Evolutionary conservation across 1,140 invertebrate species (phyloP), one percentile per base, ranked within the genome.

Genomic region (Choristoneura fumiferana): DNA sequence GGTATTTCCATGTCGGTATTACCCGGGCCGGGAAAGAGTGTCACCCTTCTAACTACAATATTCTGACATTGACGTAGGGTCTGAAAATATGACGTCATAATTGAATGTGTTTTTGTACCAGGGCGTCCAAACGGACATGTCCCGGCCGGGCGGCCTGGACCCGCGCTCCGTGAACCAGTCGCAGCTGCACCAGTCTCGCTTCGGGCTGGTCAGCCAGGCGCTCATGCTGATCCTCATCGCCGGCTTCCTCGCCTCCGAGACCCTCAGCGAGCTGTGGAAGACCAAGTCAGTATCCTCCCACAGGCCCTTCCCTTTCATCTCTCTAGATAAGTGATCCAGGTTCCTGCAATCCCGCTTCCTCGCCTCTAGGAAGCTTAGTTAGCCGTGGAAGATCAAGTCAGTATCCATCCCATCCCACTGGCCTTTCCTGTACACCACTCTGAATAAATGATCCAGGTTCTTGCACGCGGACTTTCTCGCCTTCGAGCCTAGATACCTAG

Each of bases 241-340:
- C 18, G 93, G 95, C 14, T 98, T 98, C 89, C 92, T 98, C 2
- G 94, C 96, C 63, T 96, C 95, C 8, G 97, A 98, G 82, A 97
- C 96, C 0, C 90, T 97, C 49, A 95, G 95, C 60, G 95, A 96
- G 89, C 95, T 97, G 81, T 98, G 96, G 96, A 97, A 97, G 88
- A 93, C 94, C 38, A 96, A 96, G 94, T 96, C 81, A 90, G 91
- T 89, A 35, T 4, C 10, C 15, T 58, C 8, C 38, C 6, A 37
- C 22, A 29, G 22, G 22, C n/a, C 39, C 18, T n/a, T 8, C 8
- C 38, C 13, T 13, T 5, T 12, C 36, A 12, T 14, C 13, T 13
- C 8, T 15, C 13, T 14, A 15, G 38, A 14, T 12, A 1, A 2
- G 39, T 43, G 14, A 43, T 13, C 39, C 5, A 17, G 14, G 39